These are phyloP conservation scores for Enchytraeus crypticus DNA, from an alignment of 2,888 invertebrate species.

Conservation along the genomic window DNA sequence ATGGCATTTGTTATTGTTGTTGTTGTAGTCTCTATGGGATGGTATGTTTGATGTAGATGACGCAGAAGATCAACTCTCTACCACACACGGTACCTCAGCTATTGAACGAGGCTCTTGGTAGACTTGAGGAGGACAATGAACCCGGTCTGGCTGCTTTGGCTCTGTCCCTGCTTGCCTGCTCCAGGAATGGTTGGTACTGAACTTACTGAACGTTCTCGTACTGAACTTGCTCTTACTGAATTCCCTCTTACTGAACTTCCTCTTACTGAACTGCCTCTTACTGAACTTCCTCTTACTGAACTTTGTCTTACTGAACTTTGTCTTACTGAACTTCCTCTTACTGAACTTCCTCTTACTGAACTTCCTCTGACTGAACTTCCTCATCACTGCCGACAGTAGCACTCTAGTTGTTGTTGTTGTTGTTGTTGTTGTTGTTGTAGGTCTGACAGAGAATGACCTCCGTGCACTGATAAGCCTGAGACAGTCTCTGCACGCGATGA, in stretches of 20 bases:
- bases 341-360: too few species aligned
- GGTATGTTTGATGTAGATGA: too few species aligned
- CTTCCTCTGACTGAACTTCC: background rate
- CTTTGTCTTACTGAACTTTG: background rate
- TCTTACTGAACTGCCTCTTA: too few species aligned
- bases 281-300: too few species aligned
- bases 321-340: background rate
- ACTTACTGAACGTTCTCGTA: too few species aligned
- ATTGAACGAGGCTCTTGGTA: slow-evolving; percentile 37
- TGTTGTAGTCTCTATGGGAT: too few species aligned
- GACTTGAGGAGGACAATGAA: slow-evolving; percentile 44
- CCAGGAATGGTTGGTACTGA: slow-evolving; percentile 37
- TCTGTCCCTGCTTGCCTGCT: slow-evolving; percentile 36
- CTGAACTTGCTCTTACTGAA: too few species aligned
- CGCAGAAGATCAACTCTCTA: slow-evolving; percentile 39
- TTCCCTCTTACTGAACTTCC: too few species aligned
- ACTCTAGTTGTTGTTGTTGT: too few species aligned
- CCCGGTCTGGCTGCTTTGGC: slow-evolving; percentile 29
- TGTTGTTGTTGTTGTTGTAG: slow-evolving; percentile 30
- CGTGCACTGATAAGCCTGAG: slow-evolving; percentile 33
- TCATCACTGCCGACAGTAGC: background rate
- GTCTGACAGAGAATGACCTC: slow-evolving; percentile 35
- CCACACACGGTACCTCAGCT: slow-evolving; percentile 41
- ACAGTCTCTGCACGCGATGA: slow-evolving; percentile 22
- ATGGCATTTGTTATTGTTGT: background rate